Base-by-base conservation (phyloP, 2,888 invertebrate genomes). In the Cataglyphis altisquamis region DNA sequence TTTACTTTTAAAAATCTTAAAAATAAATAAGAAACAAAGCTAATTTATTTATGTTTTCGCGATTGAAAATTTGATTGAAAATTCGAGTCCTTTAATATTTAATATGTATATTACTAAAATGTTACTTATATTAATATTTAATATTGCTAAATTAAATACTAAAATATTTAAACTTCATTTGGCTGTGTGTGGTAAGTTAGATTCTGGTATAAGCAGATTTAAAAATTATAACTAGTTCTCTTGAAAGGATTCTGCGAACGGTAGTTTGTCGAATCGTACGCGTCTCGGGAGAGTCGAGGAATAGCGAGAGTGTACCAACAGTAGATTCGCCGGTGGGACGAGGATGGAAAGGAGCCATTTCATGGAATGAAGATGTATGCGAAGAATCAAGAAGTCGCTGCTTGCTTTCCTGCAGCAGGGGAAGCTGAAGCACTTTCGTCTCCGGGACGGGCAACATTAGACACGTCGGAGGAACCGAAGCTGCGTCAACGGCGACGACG, bases 321-420 rank as follows among this genome's bases (percentile, higher is more conserved):
- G 73, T 39, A 75, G 63, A 55, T 63, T 74, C 60, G 73, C 45
- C 36, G 32, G 21, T 15, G 36, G 55, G 36, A 45, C 60, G 62
- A 55, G 57, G 45, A 39, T 72, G 64, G 66, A 21, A 63, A 72
- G 63, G 67, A 57, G 84, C 73, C 81, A 88, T 89, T 90, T 75
- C 83, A 25, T 29, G 87, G 74, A 92, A 92, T 91, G 88, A 92
- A 92, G 90, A 92, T 90, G 87, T 90, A 92, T 91, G 88, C 89
- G 86, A 84, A 84, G 86, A 88, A 90, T 91, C 89, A 84, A 77
- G 60, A 60, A 83, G 82, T 84, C 81, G 81, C 85, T 81, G 77
- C 78, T 62, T 55, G 48, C 67, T 39, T 68, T 68, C 74, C 78
- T 66, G 77, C 67, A 48, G 62, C n/a, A 12, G 74, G 21, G 25